Percentiles rank a stretch among this genome's conserved stretches.
Conservation (phyloP, 2,113 vertebrate genomes). For the Hypocryptadius cinnamomeus region DNA sequence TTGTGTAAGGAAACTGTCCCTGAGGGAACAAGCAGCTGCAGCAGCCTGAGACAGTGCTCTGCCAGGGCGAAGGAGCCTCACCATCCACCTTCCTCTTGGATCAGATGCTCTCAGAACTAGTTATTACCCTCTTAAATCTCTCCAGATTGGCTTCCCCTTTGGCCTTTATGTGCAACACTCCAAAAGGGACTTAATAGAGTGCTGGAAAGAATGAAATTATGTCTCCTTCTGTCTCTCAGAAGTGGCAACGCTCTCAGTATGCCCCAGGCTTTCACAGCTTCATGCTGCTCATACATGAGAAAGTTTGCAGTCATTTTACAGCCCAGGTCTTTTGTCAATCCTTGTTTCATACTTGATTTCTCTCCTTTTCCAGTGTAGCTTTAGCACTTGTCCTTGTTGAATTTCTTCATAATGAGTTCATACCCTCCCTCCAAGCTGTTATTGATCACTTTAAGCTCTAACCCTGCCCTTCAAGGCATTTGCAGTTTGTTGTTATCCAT, state of each 20-base stretch:
- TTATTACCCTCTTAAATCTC: not conserved
- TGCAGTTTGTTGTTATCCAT: not conserved
- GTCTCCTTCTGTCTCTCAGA: not conserved
- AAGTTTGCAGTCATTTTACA: not conserved
- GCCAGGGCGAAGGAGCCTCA: fast-evolving
- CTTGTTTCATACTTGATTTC: not conserved
- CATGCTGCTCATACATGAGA: not conserved
- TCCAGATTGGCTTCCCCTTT: not conserved
- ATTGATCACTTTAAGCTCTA: not conserved
- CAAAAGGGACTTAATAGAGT: not conserved
- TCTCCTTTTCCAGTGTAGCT: not conserved
- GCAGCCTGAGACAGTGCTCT: not conserved
- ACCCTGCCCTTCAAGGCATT: not conserved
- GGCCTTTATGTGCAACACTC: not conserved
- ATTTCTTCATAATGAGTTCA: not conserved
- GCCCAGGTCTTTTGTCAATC: not conserved
- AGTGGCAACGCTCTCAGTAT: not conserved
- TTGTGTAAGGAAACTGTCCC: not conserved
- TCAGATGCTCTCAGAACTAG: not conserved
- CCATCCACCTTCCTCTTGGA: not conserved
- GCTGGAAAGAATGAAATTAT: not conserved
- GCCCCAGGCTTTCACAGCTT: not conserved
- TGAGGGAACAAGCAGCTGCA: not conserved
- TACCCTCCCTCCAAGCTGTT: not conserved
- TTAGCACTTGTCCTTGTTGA: not conserved